Conservation (phyloP, 2,797 vertebrate species). For the Muraenolepis orangiensis region DNA sequence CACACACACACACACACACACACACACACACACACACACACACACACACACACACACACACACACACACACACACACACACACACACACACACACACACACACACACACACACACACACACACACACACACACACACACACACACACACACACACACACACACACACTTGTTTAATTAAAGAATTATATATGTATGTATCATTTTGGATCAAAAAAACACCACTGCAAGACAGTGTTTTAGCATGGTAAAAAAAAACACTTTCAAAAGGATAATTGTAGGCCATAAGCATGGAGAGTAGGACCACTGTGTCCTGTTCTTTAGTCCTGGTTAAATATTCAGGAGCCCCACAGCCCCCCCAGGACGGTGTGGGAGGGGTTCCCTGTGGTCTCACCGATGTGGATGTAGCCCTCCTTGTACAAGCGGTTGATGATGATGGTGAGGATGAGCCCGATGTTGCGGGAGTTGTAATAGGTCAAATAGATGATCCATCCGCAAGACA, state of each 20-base stretch:
- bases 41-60: too few relatives aligned
- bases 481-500: conserved; percentile 99
- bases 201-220: neutral
- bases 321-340: neutral
- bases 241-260: neutral
- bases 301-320: neutral
- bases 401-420: conserved; percentile 98
- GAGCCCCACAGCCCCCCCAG: neutral
- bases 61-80: too few relatives aligned
- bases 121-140: too few relatives aligned
- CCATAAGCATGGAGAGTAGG: neutral
- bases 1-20: too few relatives aligned
- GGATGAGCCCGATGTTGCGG: conserved; percentile 95
- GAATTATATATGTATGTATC: too few relatives aligned
- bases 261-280: neutral
- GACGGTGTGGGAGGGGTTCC: too few relatives aligned
- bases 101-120: too few relatives aligned
- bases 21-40: too few relatives aligned
- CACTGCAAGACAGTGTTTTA: neutral
- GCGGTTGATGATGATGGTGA: conserved; percentile 94
- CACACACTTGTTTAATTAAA: too few relatives aligned
- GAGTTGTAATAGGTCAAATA: conserved; percentile 99
- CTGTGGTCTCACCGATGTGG: conserved; percentile 85
- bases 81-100: too few relatives aligned
- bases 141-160: too few relatives aligned